Evolutionary conservation across 2,888 invertebrate genomes (phyloP).

Genomic region (Callosobruchus maculatus): DNA sequence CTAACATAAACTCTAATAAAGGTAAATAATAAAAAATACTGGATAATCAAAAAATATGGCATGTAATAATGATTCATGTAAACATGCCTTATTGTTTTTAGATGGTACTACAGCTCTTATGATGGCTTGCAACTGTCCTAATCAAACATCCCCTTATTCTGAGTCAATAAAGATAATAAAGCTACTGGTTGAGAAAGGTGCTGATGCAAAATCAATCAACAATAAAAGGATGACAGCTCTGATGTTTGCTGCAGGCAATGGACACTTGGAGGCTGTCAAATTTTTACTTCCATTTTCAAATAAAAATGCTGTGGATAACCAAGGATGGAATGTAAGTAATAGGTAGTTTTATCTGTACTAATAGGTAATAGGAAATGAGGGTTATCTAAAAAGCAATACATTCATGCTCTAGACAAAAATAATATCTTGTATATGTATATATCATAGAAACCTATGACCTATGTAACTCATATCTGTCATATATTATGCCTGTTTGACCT

Average conservation of each 20-base stretch:
- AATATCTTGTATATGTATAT: too few species aligned
- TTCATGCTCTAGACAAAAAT: too few species aligned
- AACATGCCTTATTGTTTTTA: constrained; percentile 39
- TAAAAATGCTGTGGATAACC: constrained; percentile 57
- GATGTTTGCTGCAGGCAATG: constrained; percentile 57
- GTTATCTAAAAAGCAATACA: too few species aligned
- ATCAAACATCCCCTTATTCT: constrained; percentile 45
- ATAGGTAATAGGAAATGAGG: too few species aligned
- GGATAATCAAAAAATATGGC: constrained; percentile 1
- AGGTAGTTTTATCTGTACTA: too few species aligned
- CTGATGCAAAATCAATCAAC: constrained; percentile 55
- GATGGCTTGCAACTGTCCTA: constrained; percentile 59
- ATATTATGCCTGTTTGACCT: too few species aligned
- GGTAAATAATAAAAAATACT: constrained; percentile 8
- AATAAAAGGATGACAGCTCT: constrained; percentile 60
- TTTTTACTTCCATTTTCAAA: constrained; percentile 55
- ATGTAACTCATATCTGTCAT: too few species aligned
- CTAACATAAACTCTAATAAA: constrained; percentile 53
- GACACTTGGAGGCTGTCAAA: constrained; percentile 53
- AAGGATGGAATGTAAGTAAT: constrained; percentile 59
- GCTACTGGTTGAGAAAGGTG: constrained; percentile 53
- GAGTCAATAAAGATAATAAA: constrained; percentile 47
- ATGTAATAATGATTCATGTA: constrained; percentile 16
- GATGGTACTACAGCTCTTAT: constrained; percentile 63
- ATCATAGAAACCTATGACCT: too few species aligned